These are phyloP conservation scores for Pyralis farinalis DNA, from an alignment of 2,888 invertebrate genomes.

Conservation along the genomic window DNA sequence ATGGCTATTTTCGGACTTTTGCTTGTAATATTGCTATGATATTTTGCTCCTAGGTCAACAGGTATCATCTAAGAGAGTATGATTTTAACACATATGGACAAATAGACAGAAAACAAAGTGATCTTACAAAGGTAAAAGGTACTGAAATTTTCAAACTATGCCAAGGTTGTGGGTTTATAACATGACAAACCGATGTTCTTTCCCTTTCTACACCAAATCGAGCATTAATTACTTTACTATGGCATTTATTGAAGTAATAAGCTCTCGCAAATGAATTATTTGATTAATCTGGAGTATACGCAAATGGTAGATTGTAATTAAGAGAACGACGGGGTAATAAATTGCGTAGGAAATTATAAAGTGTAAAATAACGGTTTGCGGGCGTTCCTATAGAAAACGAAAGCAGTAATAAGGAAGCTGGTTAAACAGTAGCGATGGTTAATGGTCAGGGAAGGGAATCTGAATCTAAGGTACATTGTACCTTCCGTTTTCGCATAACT, in stretches of 20 bases:
- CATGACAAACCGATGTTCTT: neutral
- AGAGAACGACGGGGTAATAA: slow-evolving; percentile 25
- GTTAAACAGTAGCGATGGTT: slow-evolving; percentile 40
- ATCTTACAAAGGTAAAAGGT: too few relatives aligned
- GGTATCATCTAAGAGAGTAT: too few relatives aligned
- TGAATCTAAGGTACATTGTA: slow-evolving; percentile 29
- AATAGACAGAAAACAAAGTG: too few relatives aligned
- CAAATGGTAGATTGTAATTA: slow-evolving; percentile 27
- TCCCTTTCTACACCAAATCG: slow-evolving; percentile 18
- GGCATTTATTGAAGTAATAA: slow-evolving; percentile 36
- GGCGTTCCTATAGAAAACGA: slow-evolving; percentile 39
- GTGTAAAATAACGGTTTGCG: slow-evolving; percentile 28
- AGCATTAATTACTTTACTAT: slow-evolving; percentile 38
- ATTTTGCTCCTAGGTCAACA: too few relatives aligned
- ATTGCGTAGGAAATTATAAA: slow-evolving; percentile 29
- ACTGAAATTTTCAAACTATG: too few relatives aligned
- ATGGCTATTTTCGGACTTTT: too few relatives aligned
- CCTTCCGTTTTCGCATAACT: neutral
- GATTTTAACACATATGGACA: too few relatives aligned
- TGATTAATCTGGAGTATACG: slow-evolving; percentile 27
- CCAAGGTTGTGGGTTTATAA: neutral
- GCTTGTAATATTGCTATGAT: too few relatives aligned
- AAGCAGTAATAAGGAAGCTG: slow-evolving; percentile 52
- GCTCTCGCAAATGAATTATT: slow-evolving; percentile 27
- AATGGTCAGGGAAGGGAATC: slow-evolving; percentile 30